These are phyloP conservation scores for Manis pentadactyla DNA, from an alignment of 2,797 vertebrate genomes.

Conservation along the genomic window DNA sequence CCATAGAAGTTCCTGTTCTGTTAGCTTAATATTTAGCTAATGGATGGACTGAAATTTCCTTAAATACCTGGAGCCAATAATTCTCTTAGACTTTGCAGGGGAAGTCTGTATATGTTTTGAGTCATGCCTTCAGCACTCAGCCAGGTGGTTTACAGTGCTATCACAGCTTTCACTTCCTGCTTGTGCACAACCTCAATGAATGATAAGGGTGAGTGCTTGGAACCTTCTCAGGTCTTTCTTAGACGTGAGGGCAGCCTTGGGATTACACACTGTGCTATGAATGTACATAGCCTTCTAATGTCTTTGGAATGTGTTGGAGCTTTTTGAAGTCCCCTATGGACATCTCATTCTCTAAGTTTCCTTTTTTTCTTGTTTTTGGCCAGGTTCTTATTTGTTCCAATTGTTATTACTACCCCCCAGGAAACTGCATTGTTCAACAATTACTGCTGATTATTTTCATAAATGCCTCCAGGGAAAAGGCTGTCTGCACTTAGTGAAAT, in stretches of 20 bases:
- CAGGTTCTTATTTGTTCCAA: not conserved
- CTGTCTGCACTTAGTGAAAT: not conserved
- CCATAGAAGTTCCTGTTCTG: not conserved
- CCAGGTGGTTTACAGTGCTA: not conserved
- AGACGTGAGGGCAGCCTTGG: not conserved
- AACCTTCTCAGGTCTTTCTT: not conserved
- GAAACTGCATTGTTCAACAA: not conserved
- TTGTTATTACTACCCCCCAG: not conserved
- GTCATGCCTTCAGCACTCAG: not conserved
- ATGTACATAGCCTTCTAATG: not conserved
- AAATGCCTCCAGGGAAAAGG: not conserved
- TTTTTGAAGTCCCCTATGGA: not conserved
- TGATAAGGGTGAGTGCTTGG: not conserved
- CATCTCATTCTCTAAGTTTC: not conserved
- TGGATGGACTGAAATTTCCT: not conserved
- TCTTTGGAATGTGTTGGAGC: not conserved
- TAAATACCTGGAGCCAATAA: not conserved
- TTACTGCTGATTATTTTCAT: slow-evolving; percentile 51
- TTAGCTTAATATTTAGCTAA: slow-evolving; percentile 19
- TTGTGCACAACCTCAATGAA: not conserved
- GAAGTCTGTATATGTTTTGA: not conserved
- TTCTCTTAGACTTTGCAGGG: not conserved
- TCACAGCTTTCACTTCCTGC: not conserved
- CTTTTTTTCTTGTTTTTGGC: not conserved
- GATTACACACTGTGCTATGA: not conserved